Evolutionary conservation across 2,113 vertebrate genomes (phyloP).

Genomic region (Gopherus evgoodei): DNA sequence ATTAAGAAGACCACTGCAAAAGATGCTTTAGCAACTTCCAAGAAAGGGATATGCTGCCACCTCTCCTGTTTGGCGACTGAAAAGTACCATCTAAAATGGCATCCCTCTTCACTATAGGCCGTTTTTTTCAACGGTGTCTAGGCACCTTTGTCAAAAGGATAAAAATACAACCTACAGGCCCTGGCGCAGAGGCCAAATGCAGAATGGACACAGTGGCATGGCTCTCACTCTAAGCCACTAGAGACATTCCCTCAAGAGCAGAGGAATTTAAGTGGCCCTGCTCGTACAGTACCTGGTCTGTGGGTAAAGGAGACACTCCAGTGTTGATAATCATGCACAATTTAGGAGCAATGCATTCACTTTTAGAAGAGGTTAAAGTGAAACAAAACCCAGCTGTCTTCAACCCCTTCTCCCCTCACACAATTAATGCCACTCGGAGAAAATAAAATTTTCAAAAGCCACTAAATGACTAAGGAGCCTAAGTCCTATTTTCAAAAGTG

Average conservation of each 20-base stretch:
- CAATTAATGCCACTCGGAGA: not conserved
- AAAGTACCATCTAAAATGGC: not conserved
- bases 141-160: not conserved
- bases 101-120: not conserved
- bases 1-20: not conserved
- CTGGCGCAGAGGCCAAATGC: not conserved
- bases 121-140: not conserved
- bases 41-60: not conserved
- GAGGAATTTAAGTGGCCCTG: not conserved
- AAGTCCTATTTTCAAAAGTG: not conserved
- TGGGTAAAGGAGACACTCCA: not conserved
- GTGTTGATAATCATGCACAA: not conserved
- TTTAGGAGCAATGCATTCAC: not conserved
- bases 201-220: not conserved
- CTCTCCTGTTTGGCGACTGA: not conserved
- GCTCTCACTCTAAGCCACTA: not conserved
- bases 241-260: not conserved
- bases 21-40: not conserved
- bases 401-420: not conserved
- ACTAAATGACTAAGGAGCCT: not conserved
- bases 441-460: not conserved
- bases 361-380: not conserved
- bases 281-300: not conserved
- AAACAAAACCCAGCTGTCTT: not conserved
- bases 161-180: not conserved